Base-by-base conservation (phyloP, 1,140 invertebrate genomes). In the Lethocerus indicus region DNA sequence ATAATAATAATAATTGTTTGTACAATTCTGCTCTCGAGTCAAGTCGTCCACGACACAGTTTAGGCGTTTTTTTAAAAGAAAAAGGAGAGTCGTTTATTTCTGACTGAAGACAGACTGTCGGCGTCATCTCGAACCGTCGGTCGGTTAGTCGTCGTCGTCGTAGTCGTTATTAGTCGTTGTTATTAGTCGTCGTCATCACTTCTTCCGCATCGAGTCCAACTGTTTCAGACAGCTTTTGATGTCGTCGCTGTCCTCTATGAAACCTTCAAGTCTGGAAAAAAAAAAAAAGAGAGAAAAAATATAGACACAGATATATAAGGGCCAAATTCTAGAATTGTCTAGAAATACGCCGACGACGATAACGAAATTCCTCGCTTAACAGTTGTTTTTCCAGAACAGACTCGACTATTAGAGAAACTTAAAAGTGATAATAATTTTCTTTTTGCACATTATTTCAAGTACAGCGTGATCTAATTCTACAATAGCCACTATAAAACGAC, bases 241-340 rank as follows among this genome's bases (percentile, higher is more conserved):
- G 18, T 63, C 61, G 51, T 63, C 61, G 42, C 59, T 61, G 47
- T 62, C 61, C 20, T 47, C 13, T 20, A 52, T 47, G 32, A 56
- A 53, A 21, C 48, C 37, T 29, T 58, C 48, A 9, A 63, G 20
- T 36, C 37, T 28, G 32, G 35, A 40, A 56, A 48, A 41, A 41
- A 46, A 29, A 41, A 39, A 47, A 27, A 21, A 26, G 13, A n/a
- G 21, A 47, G 45, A 35, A 32, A 16, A 16, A 40, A 7, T n/a
- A 40, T 13, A 9, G 13, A 9, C 47, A 28, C 24, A 47, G 29
- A 21, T 14, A 16, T 26, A 24, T 47, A 39, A 24, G 14, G 14
- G 16, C 14, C 13, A 16, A 50, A 0, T 18, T 2, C 5, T 24
- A 32, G 2, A 35, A 16, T 35, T 9, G 12, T 32, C 26, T 35